Base-by-base conservation (phyloP, 1,140 invertebrate genomes). In the Pentalonia nigronervosa region DNA sequence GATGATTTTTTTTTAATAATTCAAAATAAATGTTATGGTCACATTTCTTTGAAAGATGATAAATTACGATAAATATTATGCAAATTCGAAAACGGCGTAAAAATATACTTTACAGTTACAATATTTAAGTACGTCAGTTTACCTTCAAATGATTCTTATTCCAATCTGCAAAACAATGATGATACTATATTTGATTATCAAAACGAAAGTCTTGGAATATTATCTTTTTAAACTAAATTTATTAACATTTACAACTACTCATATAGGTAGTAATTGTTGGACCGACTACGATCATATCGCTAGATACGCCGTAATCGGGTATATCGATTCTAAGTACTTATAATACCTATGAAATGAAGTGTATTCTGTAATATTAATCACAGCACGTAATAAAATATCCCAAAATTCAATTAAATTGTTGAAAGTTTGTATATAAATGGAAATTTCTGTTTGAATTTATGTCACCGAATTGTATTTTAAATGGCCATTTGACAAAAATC, bases 11-110 rank as follows among this genome's bases (percentile, higher is more conserved):
- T 88, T 53, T 9, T 30, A 87, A 87, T 87, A 47, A 48, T 88
- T 88, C 8, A 0, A 53, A 56, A 56, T 36, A 90, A 90, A 90
- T 56, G 23, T 90, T 60, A 41, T 14, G 8, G 9, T 36, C 23
- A 11, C 14, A 90, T 41, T 56, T 90, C 20, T 90, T 90, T 30
- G 2, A 56, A 56, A 7, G 41, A 56, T 41, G 3, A 56, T 56
- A 56, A 56, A 90, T 89, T 53, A 90, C 48, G 36, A 90, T 90
- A 90, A 90, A 90, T 53, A 53, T 50, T 30, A 86, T 86, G 41
- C 36, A 45, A 86, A 45, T 86, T 25, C 11, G 7, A 36, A 34
- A 83, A 83, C 2, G 21, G 41, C 25, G 36, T 87, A 48, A 30
- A 23, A 67, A 67, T 76, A 34, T n/a, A 76, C n/a, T 76, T 76